Conservation (phyloP, 2,113 vertebrate species). For the Chaetura pelagica region DNA sequence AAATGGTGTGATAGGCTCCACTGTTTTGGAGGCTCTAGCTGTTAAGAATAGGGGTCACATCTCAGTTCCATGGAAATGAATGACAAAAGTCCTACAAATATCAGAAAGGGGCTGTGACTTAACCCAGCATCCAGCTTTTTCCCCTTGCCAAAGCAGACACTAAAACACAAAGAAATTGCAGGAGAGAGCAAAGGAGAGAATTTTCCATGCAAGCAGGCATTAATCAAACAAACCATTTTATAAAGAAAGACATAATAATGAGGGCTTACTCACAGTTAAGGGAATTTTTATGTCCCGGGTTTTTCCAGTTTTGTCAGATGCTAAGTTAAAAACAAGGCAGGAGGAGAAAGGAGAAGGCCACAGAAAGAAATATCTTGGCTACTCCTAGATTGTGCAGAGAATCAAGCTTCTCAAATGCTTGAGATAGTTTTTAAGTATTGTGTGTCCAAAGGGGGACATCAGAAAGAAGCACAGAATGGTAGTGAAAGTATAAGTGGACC, state of each 20-base stretch:
- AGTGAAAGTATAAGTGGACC: background rate
- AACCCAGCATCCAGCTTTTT: background rate
- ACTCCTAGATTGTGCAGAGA: background rate
- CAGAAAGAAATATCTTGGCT: conserved; percentile 20
- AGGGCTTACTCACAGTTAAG: conserved; percentile 52
- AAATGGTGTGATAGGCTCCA: background rate
- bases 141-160: background rate
- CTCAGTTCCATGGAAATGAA: background rate
- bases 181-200: background rate
- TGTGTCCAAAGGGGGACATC: background rate
- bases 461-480: background rate
- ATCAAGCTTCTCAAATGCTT: background rate
- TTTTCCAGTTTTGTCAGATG: conserved; percentile 55
- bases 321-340: conserved; percentile 12
- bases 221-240: conserved; percentile 40
- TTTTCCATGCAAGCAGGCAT: conserved; percentile 39
- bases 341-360: background rate
- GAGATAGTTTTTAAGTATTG: conserved; percentile 2
- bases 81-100: background rate
- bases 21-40: background rate
- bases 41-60: background rate
- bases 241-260: conserved; percentile 5
- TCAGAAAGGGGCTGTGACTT: background rate
- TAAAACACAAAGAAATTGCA: background rate
- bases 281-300: conserved; percentile 43